A percentile compares a stretch with the other conserved stretches of the same genome.
These are phyloP conservation scores for Ophiodon elongatus DNA, from an alignment of 2,113 vertebrate genomes.

Conservation along the genomic window DNA sequence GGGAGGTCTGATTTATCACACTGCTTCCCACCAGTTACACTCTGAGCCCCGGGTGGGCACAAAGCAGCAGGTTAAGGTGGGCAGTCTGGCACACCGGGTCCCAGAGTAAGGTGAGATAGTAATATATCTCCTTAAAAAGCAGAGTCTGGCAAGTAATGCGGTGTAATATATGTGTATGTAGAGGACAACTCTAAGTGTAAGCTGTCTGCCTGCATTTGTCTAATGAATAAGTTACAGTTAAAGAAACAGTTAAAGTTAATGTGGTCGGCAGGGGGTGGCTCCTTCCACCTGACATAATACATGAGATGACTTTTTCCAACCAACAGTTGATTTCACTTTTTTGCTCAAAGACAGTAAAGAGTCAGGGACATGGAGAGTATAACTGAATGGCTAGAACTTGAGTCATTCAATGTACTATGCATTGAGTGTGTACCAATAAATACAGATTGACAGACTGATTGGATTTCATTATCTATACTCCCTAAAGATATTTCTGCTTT, in stretches of 20 bases:
- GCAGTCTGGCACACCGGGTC: constrained; percentile 13
- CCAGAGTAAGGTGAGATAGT: background rate
- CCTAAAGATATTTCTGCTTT: constrained; percentile 6
- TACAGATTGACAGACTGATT: constrained; percentile 7
- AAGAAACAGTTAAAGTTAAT: background rate
- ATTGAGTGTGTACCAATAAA: background rate
- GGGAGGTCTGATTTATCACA: constrained; percentile 70
- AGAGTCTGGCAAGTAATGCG: background rate
- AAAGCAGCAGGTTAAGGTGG: constrained; percentile 42
- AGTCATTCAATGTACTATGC: background rate
- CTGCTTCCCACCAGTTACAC: constrained; percentile 31
- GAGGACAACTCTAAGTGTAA: background rate
- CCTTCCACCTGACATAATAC: background rate
- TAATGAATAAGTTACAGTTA: background rate
- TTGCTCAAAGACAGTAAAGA: background rate
- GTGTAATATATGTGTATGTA: background rate
- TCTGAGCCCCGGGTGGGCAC: constrained; percentile 35
- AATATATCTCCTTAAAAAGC: constrained; percentile 25
- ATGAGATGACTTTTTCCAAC: background rate
- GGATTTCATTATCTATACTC: background rate
- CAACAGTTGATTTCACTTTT: background rate
- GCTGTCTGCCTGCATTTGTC: background rate
- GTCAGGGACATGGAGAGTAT: background rate
- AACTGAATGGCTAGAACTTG: background rate
- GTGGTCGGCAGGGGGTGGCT: background rate